Evolutionary conservation across 2,888 invertebrate genomes (phyloP), one percentile per base, ranked within the genome.

Genomic region (Microctonus hyperodae): DNA sequence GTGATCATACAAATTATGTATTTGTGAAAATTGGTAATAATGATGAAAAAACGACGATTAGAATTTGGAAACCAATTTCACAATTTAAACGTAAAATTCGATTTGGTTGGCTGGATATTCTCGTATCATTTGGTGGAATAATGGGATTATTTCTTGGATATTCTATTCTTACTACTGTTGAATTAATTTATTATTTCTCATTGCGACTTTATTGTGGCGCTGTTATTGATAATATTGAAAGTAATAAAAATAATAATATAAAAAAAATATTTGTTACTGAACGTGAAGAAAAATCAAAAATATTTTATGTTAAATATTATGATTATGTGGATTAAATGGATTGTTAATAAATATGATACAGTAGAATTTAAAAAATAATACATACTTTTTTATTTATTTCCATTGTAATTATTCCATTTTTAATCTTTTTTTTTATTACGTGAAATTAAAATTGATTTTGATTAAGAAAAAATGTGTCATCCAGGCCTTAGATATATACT

Each of bases 51-150:
- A 65, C 65, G 44, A 13, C 23, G 86, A 88, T 89, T 56, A 6
- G 6, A 6, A n/a, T 55, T 9, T 51, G 28, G 0, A 93, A 93
- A 93, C 92, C 92, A 0, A 89, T 90, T 88, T 90, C 92, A 28
- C 87, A 90, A 3, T 93, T 91, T 79, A 92, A 92, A 78, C 88
- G 93, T 33, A 92, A 93, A 81, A 92, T 93, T 20, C 87, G 92
- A 50, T 94, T 94, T 79, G 94, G 93, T 64, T 93, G 93, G 92
- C 91, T 94, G 0, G 94, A 94, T 85, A 86, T 94, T 60, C 80
- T 93, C 51, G 93, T 91, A 2, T 78, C 79, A 0, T 84, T 84
- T 65, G 88, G 88, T 13, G 88, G 88, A n/a, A 87, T 88, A 11
- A 87, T 87, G 44, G 87, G 88, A 25, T 89, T 91, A 74, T 84